Evolutionary conservation across 1,140 invertebrate genomes (phyloP).

Genomic region (Gyrodactylus bullatarudis): DNA sequence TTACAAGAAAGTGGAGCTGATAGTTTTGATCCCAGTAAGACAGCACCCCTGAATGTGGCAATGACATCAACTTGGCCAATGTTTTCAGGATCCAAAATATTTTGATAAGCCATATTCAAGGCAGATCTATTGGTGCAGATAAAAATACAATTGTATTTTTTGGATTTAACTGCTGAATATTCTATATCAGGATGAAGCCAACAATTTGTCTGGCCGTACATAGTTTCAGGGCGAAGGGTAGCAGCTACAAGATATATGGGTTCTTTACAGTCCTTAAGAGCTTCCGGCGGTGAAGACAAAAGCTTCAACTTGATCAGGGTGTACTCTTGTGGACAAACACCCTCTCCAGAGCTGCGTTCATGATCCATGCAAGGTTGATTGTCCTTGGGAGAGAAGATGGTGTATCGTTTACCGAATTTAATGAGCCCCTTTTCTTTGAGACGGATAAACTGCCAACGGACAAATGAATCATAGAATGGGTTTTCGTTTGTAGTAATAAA

Average conservation of each 20-base stretch:
- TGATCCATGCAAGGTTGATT: conserved; percentile 99
- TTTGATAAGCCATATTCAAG: conserved; percentile 75
- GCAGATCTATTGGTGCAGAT: conserved; percentile 53
- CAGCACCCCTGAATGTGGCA: conserved; percentile 25
- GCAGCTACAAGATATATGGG: conserved; percentile 58
- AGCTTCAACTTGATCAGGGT: conserved; percentile 77
- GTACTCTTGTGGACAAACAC: conserved; percentile 85
- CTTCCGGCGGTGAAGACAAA: conserved; percentile 11
- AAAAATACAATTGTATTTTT: conserved; percentile 30
- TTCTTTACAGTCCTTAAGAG: conserved; percentile 11
- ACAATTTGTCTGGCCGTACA: conserved; percentile 99
- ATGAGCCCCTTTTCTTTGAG: conserved; percentile 57
- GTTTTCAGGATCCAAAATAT: conserved; percentile 31
- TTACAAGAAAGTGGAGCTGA: conserved; percentile 39
- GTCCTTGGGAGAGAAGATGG: conserved; percentile 78
- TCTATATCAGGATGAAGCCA: conserved; percentile 77
- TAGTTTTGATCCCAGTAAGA: conserved; percentile 38
- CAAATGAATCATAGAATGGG: conserved; percentile 86
- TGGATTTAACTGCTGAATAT: conserved; percentile 42
- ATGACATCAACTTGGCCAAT: conserved; percentile 42
- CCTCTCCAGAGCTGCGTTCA: conserved; percentile 67
- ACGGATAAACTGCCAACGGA: conserved; percentile 61
- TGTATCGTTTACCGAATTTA: conserved; percentile 80
- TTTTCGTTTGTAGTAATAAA: conserved; percentile 94
- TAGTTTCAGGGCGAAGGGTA: conserved; percentile 86